A percentile compares a stretch with the other conserved stretches of the same genome.
Conservation (phyloP, 2,113 vertebrate species). For the Gadus chalcogrammus region DNA sequence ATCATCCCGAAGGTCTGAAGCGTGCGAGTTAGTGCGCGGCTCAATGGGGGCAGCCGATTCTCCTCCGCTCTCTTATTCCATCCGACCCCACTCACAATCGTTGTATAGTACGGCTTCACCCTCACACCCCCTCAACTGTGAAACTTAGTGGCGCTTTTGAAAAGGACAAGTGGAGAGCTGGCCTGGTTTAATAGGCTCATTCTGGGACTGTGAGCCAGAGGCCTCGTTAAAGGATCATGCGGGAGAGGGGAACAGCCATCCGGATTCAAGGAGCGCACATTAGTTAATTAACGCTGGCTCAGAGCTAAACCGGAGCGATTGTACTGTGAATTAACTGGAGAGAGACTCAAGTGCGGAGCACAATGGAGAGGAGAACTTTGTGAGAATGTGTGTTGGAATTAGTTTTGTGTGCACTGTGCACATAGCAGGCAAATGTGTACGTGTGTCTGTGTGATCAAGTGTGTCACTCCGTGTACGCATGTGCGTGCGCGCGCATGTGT, state of each 20-base stretch:
- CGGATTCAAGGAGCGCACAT: constrained; percentile 36
- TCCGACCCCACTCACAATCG: background rate
- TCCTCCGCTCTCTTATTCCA: constrained; percentile 30
- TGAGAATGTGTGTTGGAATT: constrained; percentile 7
- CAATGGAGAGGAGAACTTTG: constrained; percentile 18
- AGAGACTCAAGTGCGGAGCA: constrained; percentile 27
- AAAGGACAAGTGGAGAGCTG: constrained; percentile 51
- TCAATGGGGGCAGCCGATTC: constrained; percentile 58
- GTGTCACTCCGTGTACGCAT: background rate
- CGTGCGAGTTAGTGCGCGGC: constrained; percentile 67
- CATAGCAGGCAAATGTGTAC: background rate
- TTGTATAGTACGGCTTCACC: constrained; percentile 54
- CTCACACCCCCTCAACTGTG: constrained; percentile 48
- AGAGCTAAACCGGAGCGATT: constrained; percentile 28
- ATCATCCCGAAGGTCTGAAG: constrained; percentile 49
- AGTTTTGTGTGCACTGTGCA: background rate
- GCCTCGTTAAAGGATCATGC: constrained; percentile 42
- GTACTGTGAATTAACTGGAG: constrained; percentile 33
- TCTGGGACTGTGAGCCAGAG: constrained; percentile 45
- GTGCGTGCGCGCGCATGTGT: constrained; percentile 31
- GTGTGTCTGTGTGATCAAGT: constrained; percentile 1
- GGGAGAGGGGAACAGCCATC: constrained; percentile 25
- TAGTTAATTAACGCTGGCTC: constrained; percentile 48
- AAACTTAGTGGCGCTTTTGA: constrained; percentile 52
- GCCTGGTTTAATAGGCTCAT: constrained; percentile 56